These are phyloP conservation scores for Alitta virens DNA, from an alignment of 2,888 invertebrate genomes.

Conservation along the genomic window DNA sequence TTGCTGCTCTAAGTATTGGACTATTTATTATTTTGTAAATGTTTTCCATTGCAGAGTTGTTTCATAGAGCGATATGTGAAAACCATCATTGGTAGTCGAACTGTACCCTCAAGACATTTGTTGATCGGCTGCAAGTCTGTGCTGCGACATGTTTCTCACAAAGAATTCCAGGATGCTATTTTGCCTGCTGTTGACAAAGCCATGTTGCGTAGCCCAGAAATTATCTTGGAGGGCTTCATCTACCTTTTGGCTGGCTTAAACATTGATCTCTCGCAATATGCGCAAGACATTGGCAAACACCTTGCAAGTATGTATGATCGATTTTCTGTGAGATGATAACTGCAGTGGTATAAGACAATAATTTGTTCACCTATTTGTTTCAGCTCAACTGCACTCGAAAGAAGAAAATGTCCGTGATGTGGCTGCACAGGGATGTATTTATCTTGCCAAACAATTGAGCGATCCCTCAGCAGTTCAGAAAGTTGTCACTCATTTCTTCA, in stretches of 20 bases:
- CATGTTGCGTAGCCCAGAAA: conserved; percentile 90
- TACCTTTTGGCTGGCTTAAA: conserved; percentile 71
- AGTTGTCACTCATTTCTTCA: conserved; percentile 69
- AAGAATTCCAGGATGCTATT: conserved; percentile 67
- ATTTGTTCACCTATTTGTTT: conserved; percentile 23
- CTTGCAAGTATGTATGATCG: conserved; percentile 67
- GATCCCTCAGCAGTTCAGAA: conserved; percentile 67
- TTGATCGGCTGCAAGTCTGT: conserved; percentile 41
- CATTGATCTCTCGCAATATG: conserved; percentile 76
- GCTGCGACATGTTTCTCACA: conserved; percentile 40
- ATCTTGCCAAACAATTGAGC: conserved; percentile 72
- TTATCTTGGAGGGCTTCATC: conserved; percentile 72
- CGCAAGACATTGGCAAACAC: conserved; percentile 76
- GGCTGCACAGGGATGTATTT: conserved; percentile 71
- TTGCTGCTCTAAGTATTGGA: too few species aligned
- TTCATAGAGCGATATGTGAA: conserved; percentile 48
- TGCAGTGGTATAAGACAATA: too few species aligned
- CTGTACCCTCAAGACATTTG: conserved; percentile 36
- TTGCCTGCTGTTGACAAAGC: conserved; percentile 85
- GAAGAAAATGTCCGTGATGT: conserved; percentile 75
- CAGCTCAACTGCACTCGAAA: conserved; percentile 81
- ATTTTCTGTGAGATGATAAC: too few species aligned
- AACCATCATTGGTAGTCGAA: conserved; percentile 41
- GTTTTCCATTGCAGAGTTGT: conserved; percentile 31
- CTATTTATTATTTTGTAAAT: background rate